These are phyloP conservation scores for Alitta virens DNA, from an alignment of 2,888 invertebrate genomes.

Conservation along the genomic window DNA sequence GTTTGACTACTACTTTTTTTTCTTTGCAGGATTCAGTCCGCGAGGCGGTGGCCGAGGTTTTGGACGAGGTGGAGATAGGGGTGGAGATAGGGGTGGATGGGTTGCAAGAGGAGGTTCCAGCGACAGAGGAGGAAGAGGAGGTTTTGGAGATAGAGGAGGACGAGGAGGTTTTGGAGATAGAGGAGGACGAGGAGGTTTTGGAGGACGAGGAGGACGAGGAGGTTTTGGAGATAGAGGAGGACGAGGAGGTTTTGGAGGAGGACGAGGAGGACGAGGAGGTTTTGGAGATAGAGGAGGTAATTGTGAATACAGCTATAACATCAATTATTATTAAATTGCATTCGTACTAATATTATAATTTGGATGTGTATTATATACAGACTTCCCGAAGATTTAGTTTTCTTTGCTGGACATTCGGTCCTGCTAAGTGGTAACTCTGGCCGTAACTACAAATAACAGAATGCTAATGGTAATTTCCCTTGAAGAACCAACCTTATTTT, in stretches of 20 bases:
- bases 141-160: constrained; percentile 22
- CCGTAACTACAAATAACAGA: too few species aligned
- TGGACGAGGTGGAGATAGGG: constrained; percentile 18
- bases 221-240: constrained; percentile 70
- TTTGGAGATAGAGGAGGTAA: constrained; percentile 77
- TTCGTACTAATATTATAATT: too few species aligned
- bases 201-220: constrained; percentile 62
- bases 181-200: constrained; percentile 72
- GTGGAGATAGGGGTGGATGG: constrained; percentile 24
- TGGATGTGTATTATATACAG: too few species aligned
- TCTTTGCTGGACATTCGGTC: too few species aligned
- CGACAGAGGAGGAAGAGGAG: constrained; percentile 19
- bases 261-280: constrained; percentile 58
- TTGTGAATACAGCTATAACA: too few species aligned
- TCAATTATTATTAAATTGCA: too few species aligned
- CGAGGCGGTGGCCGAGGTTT: constrained; percentile 26
- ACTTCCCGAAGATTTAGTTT: too few species aligned
- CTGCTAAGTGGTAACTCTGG: too few species aligned
- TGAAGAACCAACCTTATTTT: too few species aligned
- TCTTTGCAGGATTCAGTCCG: constrained; percentile 16
- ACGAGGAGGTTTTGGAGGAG: constrained; percentile 50
- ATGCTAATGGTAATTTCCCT: too few species aligned
- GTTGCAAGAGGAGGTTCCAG: constrained; percentile 24
- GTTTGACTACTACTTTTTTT: too few species aligned
- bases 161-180: constrained; percentile 9